A percentile compares a stretch with the other conserved stretches of the same genome.
phyloP scores from a whole-genome alignment of 23 tunicate genomes.

The Diplosoma virens region DNA sequence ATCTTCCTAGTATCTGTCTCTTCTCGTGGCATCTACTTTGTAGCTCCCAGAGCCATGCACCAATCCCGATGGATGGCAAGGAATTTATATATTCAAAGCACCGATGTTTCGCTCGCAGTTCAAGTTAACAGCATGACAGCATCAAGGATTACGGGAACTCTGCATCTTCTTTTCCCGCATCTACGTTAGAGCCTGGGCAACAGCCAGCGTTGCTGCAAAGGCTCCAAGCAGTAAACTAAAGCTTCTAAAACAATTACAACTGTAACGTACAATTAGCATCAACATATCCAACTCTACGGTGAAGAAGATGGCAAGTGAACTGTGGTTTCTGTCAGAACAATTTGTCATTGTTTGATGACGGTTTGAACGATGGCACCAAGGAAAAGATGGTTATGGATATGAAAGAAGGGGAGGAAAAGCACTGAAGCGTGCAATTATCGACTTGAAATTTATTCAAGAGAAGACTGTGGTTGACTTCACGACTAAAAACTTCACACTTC shows the following conservation, averaged over 20 bases:
- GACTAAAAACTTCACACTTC: not conserved
- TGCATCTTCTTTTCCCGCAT: slow-evolving; percentile 13
- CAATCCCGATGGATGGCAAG: not conserved
- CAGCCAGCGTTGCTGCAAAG: not conserved
- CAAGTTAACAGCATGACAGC: not conserved
- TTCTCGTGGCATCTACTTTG: not conserved
- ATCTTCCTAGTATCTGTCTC: slow-evolving; percentile 2
- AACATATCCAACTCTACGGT: not conserved
- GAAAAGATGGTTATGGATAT: not conserved
- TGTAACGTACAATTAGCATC: not conserved
- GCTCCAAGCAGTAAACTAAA: slow-evolving; percentile 7
- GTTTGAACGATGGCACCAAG: not conserved
- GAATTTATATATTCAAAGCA: not conserved
- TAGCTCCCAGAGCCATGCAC: not conserved
- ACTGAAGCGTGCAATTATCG: not conserved
- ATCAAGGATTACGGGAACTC: not conserved
- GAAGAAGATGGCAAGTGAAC: not conserved
- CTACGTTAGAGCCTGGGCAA: slow-evolving; percentile 6
- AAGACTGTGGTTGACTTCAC: not conserved
- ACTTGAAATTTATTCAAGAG: not conserved
- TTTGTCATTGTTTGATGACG: slow-evolving; percentile 7
- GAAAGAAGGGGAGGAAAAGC: not conserved
- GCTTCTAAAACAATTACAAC: not conserved
- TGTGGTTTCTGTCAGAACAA: slow-evolving; percentile 11
- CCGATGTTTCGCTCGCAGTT: not conserved